Evolutionary conservation across 2,797 vertebrate genomes (phyloP).

Genomic region (Gymnoscopelus braueri): DNA sequence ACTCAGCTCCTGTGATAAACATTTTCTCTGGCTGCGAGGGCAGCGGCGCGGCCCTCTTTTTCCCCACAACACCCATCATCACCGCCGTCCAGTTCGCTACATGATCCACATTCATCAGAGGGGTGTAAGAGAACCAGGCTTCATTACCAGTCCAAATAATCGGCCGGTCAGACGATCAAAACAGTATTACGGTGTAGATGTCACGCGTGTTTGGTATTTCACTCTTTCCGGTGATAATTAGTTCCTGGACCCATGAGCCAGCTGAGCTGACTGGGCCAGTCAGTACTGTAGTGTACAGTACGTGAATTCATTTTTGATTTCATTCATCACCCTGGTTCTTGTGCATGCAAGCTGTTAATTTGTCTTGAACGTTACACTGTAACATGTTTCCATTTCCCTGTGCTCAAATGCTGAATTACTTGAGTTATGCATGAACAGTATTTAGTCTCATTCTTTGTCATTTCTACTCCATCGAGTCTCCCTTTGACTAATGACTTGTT

Average conservation of each 20-base stretch:
- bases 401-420: no score
- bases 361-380: no score
- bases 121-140: slow-evolving; percentile 26
- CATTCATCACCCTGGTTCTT: slow-evolving; percentile 14
- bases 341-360: background rate
- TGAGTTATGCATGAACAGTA: no score
- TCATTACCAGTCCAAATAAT: slow-evolving; percentile 72
- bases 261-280: background rate
- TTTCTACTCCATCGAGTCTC: no score
- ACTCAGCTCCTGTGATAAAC: slow-evolving; percentile 76
- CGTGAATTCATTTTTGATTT: slow-evolving; percentile 2
- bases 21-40: slow-evolving; percentile 74
- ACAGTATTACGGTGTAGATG: slow-evolving; percentile 44
- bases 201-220: slow-evolving; percentile 47
- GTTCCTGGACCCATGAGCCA: slow-evolving; percentile 12
- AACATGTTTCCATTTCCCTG: no score
- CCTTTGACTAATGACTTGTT: background rate
- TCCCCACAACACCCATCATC: slow-evolving; percentile 61
- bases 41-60: slow-evolving; percentile 40
- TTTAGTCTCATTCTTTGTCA: no score
- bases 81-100: slow-evolving; percentile 43
- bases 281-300: slow-evolving; percentile 3
- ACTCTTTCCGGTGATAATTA: slow-evolving; percentile 47
- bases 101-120: slow-evolving; percentile 62
- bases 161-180: slow-evolving; percentile 66